Conservation (phyloP, 2,113 vertebrate genomes). For the Coptodon bakossiorum region DNA sequence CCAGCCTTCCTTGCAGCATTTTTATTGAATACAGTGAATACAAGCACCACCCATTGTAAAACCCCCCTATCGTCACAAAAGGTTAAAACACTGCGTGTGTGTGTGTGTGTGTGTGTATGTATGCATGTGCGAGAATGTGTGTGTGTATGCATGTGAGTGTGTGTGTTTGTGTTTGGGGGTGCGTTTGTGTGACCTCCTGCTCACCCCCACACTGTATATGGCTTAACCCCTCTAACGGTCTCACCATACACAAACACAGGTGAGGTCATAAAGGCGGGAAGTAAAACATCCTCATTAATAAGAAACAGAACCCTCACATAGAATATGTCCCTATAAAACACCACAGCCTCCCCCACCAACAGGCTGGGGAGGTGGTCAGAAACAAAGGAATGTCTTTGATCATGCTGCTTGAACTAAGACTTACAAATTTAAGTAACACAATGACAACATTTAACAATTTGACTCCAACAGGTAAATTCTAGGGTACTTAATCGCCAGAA, state of each 20-base stretch:
- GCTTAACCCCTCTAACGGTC: rapidly evolving
- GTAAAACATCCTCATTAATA: neutral
- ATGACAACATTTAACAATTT: neutral
- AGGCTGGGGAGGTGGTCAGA: neutral
- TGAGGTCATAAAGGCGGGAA: neutral
- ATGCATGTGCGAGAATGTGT: rapidly evolving
- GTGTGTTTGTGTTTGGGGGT: neutral
- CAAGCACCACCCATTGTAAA: no score
- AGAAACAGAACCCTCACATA: neutral
- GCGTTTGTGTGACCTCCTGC: neutral
- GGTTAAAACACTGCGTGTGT: no score
- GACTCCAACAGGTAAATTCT: neutral
- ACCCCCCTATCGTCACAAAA: no score
- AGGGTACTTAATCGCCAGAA: neutral
- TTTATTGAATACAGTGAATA: no score
- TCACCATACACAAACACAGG: neutral
- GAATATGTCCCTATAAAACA: neutral
- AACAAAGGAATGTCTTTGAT: rapidly evolving
- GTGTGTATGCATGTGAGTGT: neutral
- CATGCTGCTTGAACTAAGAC: neutral
- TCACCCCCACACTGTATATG: neutral
- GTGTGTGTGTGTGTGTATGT: neutral
- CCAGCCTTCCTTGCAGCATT: no score
- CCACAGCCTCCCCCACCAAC: neutral
- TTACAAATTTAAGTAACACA: neutral